Base-by-base conservation (phyloP, 2,888 invertebrate genomes). In the Agonopterix heracliana region DNA sequence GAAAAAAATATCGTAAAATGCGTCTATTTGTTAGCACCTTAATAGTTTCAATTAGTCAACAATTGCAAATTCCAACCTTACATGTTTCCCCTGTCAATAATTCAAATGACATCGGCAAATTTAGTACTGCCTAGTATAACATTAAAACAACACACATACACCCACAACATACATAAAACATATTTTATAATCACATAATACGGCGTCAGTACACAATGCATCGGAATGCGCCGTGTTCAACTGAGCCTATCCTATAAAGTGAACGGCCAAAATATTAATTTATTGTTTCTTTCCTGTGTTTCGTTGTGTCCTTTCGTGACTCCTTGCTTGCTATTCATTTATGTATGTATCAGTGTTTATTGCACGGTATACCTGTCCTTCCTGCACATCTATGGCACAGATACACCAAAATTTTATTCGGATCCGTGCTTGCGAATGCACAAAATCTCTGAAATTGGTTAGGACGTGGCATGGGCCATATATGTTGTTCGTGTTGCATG, bases 401-500 rank as follows among this genome's bases (percentile, higher is more conserved):
- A 70, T 60, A 74, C 70, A 78, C 10, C 67, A 78, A 76, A 68
- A 71, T 78, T 78, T 71, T 74, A 74, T 74, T 75, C 76, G 73
- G 76, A 74, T 78, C 77, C 72, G 87, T 86, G 86, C 85, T 83
- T 85, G 82, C 78, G 77, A 77, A 81, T 81, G 84, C 85, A 86
- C 84, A 81, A 68, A 58, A 68, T 80, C 72, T 84, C 79, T 72
- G 71, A 71, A 69, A 71, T 71, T 68, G 57, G 72, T 68, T 68
- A 78, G 75, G 75, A 75, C 71, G 76, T 81, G 86, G 83, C 81
- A 84, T 86, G 84, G 73, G 85, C 85, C 85, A 79, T 85, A 67
- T 66, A 69, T 87, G 87, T 88, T 84, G 86, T 88, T 80, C 79
- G 85, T 87, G 82, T 83, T 87, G 88, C 87, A 88, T 88, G 88